These are phyloP conservation scores for Vidua chalybeata DNA, from an alignment of 2,113 vertebrate species.

Conservation along the genomic window DNA sequence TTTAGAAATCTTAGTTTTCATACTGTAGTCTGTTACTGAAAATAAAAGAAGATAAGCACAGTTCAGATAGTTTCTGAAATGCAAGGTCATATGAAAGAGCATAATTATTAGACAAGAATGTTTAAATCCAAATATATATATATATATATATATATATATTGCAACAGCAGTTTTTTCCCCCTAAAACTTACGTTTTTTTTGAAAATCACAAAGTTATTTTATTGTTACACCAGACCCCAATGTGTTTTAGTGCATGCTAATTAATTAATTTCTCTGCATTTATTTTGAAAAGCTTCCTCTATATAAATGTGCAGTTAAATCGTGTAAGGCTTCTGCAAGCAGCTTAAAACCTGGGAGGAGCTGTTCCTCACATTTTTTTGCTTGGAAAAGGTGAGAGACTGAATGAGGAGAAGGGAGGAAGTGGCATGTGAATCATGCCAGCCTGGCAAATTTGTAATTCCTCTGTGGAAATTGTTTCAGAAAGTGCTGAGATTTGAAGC, in stretches of 20 bases:
- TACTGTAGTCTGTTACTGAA: background rate
- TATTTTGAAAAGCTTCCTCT: background rate
- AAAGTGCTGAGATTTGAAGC: background rate
- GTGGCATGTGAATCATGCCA: background rate
- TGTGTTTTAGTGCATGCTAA: background rate
- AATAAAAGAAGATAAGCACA: background rate
- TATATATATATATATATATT: background rate
- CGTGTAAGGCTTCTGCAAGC: background rate
- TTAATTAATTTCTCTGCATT: background rate
- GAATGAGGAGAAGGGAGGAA: background rate
- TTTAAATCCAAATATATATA: background rate
- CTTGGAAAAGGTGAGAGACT: background rate
- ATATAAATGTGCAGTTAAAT: background rate
- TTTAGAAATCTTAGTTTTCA: background rate
- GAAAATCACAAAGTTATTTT: background rate
- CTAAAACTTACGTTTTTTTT: background rate
- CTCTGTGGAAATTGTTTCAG: background rate
- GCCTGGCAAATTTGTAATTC: background rate
- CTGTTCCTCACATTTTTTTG: background rate
- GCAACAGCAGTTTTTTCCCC: fast-evolving
- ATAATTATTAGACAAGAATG: background rate
- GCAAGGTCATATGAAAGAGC: background rate
- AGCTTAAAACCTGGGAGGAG: background rate
- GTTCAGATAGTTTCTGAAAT: background rate
- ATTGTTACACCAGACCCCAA: background rate